A percentile compares a stretch with the other conserved stretches of the same genome.
Conservation (phyloP, 2,888 invertebrate genomes). For the Acheta domesticus region DNA sequence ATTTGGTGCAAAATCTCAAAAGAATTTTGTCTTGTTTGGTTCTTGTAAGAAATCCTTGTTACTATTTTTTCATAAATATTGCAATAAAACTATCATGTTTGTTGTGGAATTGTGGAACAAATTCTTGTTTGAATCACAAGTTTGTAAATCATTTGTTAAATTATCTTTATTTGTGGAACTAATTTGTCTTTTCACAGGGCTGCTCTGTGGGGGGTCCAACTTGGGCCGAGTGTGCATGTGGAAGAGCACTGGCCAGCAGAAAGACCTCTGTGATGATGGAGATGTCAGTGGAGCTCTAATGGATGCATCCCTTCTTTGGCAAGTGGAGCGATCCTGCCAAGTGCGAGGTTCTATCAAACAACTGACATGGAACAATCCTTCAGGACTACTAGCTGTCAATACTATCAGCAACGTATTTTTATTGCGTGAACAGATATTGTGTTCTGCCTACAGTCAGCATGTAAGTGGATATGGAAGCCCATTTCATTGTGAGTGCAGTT, state of each 20-base stretch:
- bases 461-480: conserved; percentile 40
- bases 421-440: conserved; percentile 80
- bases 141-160: no score
- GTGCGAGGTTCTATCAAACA: conserved; percentile 40
- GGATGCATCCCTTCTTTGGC: conserved; percentile 63
- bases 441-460: conserved; percentile 72
- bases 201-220: conserved; percentile 86
- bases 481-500: neutral
- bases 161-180: no score
- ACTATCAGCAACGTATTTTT: conserved; percentile 82
- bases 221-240: conserved; percentile 86
- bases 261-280: conserved; percentile 33
- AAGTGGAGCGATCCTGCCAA: conserved; percentile 64
- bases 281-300: conserved; percentile 58
- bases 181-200: conserved; percentile 50
- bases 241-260: conserved; percentile 47
- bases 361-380: conserved; percentile 73
- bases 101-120: no score
- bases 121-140: no score
- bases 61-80: conserved; percentile 21
- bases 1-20: no score
- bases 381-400: conserved; percentile 73
- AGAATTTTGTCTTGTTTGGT: no score
- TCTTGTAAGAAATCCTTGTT: neutral
- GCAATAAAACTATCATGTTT: neutral